Evolutionary conservation across 1,140 invertebrate species (phyloP).

Genomic region (Arion vulgaris): DNA sequence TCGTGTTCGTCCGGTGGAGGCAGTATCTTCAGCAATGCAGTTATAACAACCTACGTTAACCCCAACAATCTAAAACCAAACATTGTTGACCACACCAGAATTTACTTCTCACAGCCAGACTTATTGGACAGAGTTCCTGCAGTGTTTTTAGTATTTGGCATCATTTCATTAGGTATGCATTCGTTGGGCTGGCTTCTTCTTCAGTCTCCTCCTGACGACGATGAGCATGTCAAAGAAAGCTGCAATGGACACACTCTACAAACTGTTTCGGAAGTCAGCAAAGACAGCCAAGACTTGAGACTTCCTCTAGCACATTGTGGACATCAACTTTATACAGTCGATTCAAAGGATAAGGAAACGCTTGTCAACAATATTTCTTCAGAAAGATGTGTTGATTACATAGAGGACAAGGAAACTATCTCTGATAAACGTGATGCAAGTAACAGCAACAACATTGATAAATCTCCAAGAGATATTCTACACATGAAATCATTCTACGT

Average conservation of each 20-base stretch:
- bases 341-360: background rate
- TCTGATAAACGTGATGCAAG: background rate
- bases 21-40: background rate
- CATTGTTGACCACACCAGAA: background rate
- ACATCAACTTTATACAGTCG: background rate
- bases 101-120: background rate
- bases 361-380: too few species aligned
- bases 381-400: background rate
- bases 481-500: background rate
- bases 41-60: background rate
- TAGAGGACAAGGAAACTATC: background rate
- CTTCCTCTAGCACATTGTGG: background rate
- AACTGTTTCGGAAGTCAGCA: too few species aligned
- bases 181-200: background rate
- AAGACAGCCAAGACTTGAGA: background rate
- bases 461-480: background rate
- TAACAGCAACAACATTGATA: too few species aligned
- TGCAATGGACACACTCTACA: background rate
- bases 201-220: background rate
- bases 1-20: background rate
- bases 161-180: background rate
- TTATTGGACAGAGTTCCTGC: background rate
- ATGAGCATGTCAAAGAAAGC: background rate
- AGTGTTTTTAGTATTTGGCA: background rate
- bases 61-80: background rate